These are phyloP conservation scores for Ctenoplectra terminalis DNA, from an alignment of 1,140 invertebrate genomes.

Conservation along the genomic window DNA sequence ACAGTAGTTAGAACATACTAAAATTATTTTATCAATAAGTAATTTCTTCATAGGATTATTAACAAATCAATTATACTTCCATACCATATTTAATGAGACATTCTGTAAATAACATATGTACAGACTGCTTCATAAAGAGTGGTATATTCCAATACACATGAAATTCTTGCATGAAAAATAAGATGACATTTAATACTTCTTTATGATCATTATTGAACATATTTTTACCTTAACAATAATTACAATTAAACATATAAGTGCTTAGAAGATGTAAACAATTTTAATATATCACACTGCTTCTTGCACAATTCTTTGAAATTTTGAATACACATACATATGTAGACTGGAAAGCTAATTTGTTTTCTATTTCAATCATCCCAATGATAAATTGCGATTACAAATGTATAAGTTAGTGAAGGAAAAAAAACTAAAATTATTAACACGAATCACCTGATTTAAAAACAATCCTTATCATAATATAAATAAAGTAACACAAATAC, in stretches of 20 bases:
- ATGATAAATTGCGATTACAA: background rate
- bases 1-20: background rate
- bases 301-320: background rate
- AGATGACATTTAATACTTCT: constrained; percentile 5
- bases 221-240: background rate
- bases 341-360: background rate
- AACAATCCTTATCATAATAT: background rate
- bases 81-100: background rate
- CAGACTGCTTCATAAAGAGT: constrained; percentile 2
- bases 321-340: background rate
- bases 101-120: constrained; percentile 14
- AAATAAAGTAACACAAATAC: background rate
- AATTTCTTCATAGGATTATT: constrained; percentile 1
- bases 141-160: background rate
- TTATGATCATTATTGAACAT: background rate
- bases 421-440: background rate
- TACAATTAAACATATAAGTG: background rate
- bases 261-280: background rate
- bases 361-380: background rate
- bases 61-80: constrained; percentile 15
- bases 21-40: constrained; percentile 2
- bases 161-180: constrained; percentile 16
- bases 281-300: background rate
- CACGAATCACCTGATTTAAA: background rate
- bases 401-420: background rate